A percentile compares a stretch with the other conserved stretches of the same genome.
phyloP scores from a whole-genome alignment of 1,140 invertebrate species.

The Diuraphis noxia region DNA sequence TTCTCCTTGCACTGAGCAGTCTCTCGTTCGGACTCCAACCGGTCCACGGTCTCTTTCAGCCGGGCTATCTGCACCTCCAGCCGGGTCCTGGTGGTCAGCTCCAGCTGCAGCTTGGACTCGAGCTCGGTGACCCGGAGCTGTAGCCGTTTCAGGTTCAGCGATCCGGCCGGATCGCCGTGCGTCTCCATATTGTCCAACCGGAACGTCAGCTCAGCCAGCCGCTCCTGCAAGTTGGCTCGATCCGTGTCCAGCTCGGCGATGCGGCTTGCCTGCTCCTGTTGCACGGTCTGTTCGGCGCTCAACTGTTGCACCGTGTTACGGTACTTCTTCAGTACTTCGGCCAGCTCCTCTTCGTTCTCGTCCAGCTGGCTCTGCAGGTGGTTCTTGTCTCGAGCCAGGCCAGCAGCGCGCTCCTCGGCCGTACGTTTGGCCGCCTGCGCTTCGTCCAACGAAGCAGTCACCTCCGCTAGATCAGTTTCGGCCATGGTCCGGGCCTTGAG shows the following conservation, averaged over 20 bases:
- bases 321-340: slow-evolving; percentile 91
- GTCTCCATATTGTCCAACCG: slow-evolving; percentile 78
- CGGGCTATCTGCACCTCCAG: slow-evolving; percentile 80
- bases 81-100: slow-evolving; percentile 79
- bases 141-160: slow-evolving; percentile 69
- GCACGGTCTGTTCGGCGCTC: slow-evolving; percentile 77
- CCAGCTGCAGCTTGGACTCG: slow-evolving; percentile 85
- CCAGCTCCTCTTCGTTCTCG: slow-evolving; percentile 88
- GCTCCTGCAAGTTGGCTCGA: slow-evolving; percentile 74
- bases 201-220: slow-evolving; percentile 74
- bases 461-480: slow-evolving; percentile 79
- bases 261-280: slow-evolving; percentile 79
- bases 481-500: slow-evolving; percentile 80
- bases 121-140: slow-evolving; percentile 84
- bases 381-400: slow-evolving; percentile 75
- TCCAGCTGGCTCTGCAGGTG: slow-evolving; percentile 83
- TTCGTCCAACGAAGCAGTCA: slow-evolving; percentile 79
- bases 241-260: slow-evolving; percentile 80
- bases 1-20: slow-evolving; percentile 73
- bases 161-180: slow-evolving; percentile 74
- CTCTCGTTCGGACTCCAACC: slow-evolving; percentile 74
- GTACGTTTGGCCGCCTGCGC: slow-evolving; percentile 73
- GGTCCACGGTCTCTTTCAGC: slow-evolving; percentile 82
- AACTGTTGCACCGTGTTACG: slow-evolving; percentile 83
- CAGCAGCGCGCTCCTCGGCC: slow-evolving; percentile 77